phyloP scores from a whole-genome alignment of 2,113 vertebrate species.

The Sinocyclocheilus anophthalmus region DNA sequence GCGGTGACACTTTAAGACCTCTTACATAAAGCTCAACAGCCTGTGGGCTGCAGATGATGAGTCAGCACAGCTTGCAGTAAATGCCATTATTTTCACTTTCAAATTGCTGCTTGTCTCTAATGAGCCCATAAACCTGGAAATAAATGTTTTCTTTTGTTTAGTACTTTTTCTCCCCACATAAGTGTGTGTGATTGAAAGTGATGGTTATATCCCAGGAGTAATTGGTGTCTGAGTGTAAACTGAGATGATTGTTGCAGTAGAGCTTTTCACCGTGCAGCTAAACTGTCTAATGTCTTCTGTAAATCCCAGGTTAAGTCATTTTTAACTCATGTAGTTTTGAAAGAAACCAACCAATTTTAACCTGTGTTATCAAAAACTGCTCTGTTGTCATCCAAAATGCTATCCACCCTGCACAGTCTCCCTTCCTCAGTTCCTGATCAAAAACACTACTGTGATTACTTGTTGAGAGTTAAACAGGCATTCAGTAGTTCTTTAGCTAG shows the following conservation, averaged over 20 bases:
- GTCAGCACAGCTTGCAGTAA: slow-evolving; percentile 19
- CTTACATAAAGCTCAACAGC: slow-evolving; percentile 15
- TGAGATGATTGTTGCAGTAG: slow-evolving; percentile 38
- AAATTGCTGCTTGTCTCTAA: slow-evolving; percentile 26
- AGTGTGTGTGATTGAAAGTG: background rate
- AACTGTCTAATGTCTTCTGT: too few relatives aligned
- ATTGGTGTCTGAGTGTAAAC: slow-evolving; percentile 42
- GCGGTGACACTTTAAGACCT: slow-evolving; percentile 1
- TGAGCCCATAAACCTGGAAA: background rate
- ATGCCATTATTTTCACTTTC: slow-evolving; percentile 31
- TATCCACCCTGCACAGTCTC: too few relatives aligned
- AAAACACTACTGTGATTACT: too few relatives aligned
- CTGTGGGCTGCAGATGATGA: slow-evolving; percentile 31
- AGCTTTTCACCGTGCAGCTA: too few relatives aligned
- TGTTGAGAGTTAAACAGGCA: too few relatives aligned
- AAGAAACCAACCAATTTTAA: too few relatives aligned
- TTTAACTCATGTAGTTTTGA: too few relatives aligned
- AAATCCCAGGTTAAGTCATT: too few relatives aligned
- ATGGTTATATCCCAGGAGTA: background rate
- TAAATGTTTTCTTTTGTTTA: slow-evolving; percentile 24
- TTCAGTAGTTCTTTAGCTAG: too few relatives aligned
- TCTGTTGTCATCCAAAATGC: too few relatives aligned
- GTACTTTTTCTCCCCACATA: slow-evolving; percentile 18
- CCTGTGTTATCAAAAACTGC: too few relatives aligned
- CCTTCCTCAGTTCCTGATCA: too few relatives aligned